Evolutionary conservation across 2,888 invertebrate species (phyloP).

Genomic region (Anticlea derivata): DNA sequence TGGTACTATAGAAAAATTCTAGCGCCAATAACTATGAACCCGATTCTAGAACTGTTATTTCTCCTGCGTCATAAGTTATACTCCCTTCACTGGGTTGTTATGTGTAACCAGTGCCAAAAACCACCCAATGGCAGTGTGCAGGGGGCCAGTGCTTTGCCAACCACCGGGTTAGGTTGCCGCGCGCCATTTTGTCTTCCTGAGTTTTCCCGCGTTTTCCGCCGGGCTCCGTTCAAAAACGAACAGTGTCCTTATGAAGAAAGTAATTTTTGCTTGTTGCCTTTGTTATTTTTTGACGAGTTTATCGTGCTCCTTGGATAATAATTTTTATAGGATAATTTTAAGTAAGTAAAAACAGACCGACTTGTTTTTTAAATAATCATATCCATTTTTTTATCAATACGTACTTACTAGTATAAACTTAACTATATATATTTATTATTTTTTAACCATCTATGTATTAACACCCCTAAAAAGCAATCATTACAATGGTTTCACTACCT

Average conservation of each 20-base stretch:
- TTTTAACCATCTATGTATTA: neutral
- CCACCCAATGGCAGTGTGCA: slow-evolving; percentile 47
- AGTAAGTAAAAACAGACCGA: slow-evolving; percentile 54
- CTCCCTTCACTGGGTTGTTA: slow-evolving; percentile 43
- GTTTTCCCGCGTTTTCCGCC: slow-evolving; percentile 55
- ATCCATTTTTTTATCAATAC: neutral
- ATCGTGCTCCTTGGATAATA: slow-evolving; percentile 66
- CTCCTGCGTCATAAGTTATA: slow-evolving; percentile 26
- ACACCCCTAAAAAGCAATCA: slow-evolving; percentile 7
- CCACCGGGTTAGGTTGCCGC: slow-evolving; percentile 58
- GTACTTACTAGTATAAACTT: too few species aligned
- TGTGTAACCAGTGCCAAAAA: slow-evolving; percentile 63
- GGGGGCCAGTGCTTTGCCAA: slow-evolving; percentile 58
- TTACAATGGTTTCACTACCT: slow-evolving; percentile 5
- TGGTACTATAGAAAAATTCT: slow-evolving; percentile 38
- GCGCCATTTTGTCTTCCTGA: slow-evolving; percentile 31
- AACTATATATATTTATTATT: too few species aligned
- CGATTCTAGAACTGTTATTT: slow-evolving; percentile 19
- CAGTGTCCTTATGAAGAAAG: slow-evolving; percentile 75
- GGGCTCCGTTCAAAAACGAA: slow-evolving; percentile 43
- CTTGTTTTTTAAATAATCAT: too few species aligned
- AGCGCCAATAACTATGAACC: slow-evolving; percentile 37
- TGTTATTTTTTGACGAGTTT: slow-evolving; percentile 55
- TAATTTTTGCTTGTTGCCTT: slow-evolving; percentile 53
- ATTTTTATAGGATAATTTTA: slow-evolving; percentile 74